Evolutionary conservation across 30 jellyfish, hydroid and myxozoan species (phyloP).

Genomic region (Pelagia noctiluca): DNA sequence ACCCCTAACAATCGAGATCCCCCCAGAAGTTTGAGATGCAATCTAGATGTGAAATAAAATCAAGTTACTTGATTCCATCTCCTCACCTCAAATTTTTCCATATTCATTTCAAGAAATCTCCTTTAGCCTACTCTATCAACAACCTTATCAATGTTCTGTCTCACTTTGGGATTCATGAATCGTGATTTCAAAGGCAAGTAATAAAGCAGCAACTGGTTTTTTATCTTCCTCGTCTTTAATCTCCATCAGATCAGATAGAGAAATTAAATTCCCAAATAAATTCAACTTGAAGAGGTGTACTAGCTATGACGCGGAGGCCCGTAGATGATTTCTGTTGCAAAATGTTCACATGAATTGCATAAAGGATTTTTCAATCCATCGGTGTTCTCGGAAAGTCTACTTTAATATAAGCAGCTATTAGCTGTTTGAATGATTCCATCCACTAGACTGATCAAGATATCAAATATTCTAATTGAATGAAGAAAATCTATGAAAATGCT

Average conservation of each 20-base stretch:
- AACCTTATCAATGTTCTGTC: neutral
- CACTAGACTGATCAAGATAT: too few relatives aligned
- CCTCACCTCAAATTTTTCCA: constrained; percentile 44
- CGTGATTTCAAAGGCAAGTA: constrained; percentile 1
- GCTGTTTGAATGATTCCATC: too few relatives aligned
- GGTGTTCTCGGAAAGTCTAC: too few relatives aligned
- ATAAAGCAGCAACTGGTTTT: constrained; percentile 15
- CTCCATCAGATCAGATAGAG: neutral
- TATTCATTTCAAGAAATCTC: constrained; percentile 42
- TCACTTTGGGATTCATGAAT: neutral
- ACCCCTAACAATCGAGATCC: neutral
- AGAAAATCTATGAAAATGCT: too few relatives aligned
- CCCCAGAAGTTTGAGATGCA: neutral
- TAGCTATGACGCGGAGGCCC: too few relatives aligned
- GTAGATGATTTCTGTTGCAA: too few relatives aligned
- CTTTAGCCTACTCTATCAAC: constrained; percentile 42
- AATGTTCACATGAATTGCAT: too few relatives aligned
- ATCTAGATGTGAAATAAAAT: neutral
- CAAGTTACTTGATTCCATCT: neutral
- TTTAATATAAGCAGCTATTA: too few relatives aligned
- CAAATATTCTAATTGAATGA: too few relatives aligned
- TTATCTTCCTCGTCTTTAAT: constrained; percentile 15
- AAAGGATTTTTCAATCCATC: constrained; percentile 1
- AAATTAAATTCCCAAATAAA: neutral
- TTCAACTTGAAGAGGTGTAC: too few relatives aligned